Conservation (phyloP, 2,888 invertebrate species). For the Drosophila nigricruria region DNA sequence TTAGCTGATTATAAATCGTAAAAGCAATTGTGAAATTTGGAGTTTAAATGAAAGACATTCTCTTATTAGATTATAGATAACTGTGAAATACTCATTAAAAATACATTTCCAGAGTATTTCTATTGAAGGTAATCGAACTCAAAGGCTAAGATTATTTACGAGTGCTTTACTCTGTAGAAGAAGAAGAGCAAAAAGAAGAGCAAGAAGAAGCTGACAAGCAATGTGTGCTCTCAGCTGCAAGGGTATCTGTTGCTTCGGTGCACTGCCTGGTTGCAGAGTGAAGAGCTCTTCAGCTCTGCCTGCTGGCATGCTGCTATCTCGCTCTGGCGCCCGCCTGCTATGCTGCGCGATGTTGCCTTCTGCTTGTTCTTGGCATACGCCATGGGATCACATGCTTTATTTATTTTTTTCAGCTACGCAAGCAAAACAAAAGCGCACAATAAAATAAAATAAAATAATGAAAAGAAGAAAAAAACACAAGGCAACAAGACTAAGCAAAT, state of each 20-base stretch:
- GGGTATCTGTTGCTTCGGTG: constrained; percentile 36
- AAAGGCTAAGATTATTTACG: constrained; percentile 4
- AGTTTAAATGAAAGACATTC: neutral
- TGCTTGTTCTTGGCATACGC: constrained; percentile 51
- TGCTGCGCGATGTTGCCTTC: constrained; percentile 34
- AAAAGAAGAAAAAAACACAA: constrained; percentile 25
- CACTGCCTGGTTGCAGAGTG: constrained; percentile 9
- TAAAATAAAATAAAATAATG: constrained; percentile 31
- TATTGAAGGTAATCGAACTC: constrained; percentile 36
- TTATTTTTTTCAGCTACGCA: constrained; percentile 68
- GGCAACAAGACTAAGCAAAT: constrained; percentile 69
- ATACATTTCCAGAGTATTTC: constrained; percentile 3
- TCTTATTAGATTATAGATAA: neutral
- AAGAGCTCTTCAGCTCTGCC: constrained; percentile 1
- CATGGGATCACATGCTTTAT: constrained; percentile 71
- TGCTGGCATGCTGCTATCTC: constrained; percentile 1
- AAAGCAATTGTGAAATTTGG: constrained; percentile 17
- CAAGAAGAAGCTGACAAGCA: neutral
- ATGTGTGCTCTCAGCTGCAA: constrained; percentile 16
- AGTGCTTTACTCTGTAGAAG: constrained; percentile 3
- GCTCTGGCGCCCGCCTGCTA: neutral
- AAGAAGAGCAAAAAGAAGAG: neutral
- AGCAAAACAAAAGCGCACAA: constrained; percentile 66
- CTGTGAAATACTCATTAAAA: neutral
- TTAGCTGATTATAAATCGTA: constrained; percentile 17